These are phyloP conservation scores for Metridium senile DNA, from an alignment of 92 coral and sea anemone genomes.

Conservation along the genomic window DNA sequence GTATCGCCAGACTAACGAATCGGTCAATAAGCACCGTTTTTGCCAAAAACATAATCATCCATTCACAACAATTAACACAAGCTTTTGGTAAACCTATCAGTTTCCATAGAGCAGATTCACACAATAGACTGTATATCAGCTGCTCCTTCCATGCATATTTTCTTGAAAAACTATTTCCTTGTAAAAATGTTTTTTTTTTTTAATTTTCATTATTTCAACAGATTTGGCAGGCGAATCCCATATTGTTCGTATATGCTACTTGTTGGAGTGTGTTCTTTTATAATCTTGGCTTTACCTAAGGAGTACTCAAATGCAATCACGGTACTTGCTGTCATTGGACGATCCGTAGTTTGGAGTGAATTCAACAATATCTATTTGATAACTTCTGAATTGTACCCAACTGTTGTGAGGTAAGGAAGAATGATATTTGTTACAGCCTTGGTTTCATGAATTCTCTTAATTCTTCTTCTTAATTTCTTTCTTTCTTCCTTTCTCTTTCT, in stretches of 20 bases:
- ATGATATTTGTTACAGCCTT: no score
- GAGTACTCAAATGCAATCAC: slow-evolving; percentile 7
- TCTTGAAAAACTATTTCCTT: no score
- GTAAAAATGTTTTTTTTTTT: background rate
- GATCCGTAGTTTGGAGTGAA: slow-evolving; percentile 30
- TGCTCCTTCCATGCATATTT: no score
- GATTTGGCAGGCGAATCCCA: slow-evolving; percentile 32
- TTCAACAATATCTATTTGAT: slow-evolving; percentile 34
- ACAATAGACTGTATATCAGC: no score
- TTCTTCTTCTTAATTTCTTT: background rate
- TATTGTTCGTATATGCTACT: slow-evolving; percentile 27
- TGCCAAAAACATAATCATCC: no score
- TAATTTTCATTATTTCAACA: background rate
- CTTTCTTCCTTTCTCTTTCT: background rate
- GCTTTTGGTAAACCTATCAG: no score
- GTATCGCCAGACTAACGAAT: no score
- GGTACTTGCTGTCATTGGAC: slow-evolving; percentile 19
- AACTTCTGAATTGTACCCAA: slow-evolving; percentile 30
- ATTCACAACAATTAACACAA: no score
- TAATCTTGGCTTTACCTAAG: slow-evolving; percentile 21
- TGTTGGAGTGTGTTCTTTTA: slow-evolving; percentile 26
- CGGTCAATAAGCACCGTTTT: no score
- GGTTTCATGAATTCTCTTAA: background rate
- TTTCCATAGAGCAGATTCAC: no score
- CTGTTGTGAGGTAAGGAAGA: slow-evolving; percentile 30